Percentiles rank a stretch among this genome's conserved stretches.
Evolutionary conservation across 2,888 invertebrate genomes (phyloP).

Genomic region (Glyphotaelius pellucidus): DNA sequence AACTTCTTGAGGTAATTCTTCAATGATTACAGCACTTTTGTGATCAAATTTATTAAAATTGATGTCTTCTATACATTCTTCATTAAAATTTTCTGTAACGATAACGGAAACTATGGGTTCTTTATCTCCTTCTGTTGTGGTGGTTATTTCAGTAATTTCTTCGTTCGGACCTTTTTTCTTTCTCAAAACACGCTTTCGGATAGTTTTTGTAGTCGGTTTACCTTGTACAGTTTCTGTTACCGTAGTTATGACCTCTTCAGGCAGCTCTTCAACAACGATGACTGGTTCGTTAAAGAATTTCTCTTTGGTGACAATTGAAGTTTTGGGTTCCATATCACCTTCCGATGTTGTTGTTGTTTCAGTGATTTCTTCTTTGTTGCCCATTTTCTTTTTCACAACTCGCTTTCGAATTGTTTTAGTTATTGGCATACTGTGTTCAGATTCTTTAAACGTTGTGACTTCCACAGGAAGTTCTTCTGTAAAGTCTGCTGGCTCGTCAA

Average conservation of each 20-base stretch:
- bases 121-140: slow-evolving; percentile 73
- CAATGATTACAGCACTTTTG: not conserved
- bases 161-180: slow-evolving; percentile 67
- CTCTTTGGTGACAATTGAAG: slow-evolving; percentile 60
- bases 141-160: slow-evolving; percentile 71
- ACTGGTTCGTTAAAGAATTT: not conserved
- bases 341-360: slow-evolving; percentile 68
- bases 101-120: slow-evolving; percentile 72
- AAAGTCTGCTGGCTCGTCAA: not conserved
- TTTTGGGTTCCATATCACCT: slow-evolving; percentile 69
- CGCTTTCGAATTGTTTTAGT: slow-evolving; percentile 55
- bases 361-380: slow-evolving; percentile 46
- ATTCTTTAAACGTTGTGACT: slow-evolving; percentile 48
- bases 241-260: slow-evolving; percentile 30
- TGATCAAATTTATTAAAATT: no score
- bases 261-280: slow-evolving; percentile 21
- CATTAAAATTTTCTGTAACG: slow-evolving; percentile 70
- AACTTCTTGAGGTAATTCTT: slow-evolving; percentile 64
- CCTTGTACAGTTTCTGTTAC: not conserved
- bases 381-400: slow-evolving; percentile 56
- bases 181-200: slow-evolving; percentile 68
- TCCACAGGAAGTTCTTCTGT: slow-evolving; percentile 67
- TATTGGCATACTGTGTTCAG: not conserved
- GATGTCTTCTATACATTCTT: slow-evolving; percentile 53
- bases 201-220: slow-evolving; percentile 68